A percentile compares a stretch with the other conserved stretches of the same genome.
Evolutionary conservation across 1,140 invertebrate species (phyloP).

Genomic region (Drosophila parabipectinata): DNA sequence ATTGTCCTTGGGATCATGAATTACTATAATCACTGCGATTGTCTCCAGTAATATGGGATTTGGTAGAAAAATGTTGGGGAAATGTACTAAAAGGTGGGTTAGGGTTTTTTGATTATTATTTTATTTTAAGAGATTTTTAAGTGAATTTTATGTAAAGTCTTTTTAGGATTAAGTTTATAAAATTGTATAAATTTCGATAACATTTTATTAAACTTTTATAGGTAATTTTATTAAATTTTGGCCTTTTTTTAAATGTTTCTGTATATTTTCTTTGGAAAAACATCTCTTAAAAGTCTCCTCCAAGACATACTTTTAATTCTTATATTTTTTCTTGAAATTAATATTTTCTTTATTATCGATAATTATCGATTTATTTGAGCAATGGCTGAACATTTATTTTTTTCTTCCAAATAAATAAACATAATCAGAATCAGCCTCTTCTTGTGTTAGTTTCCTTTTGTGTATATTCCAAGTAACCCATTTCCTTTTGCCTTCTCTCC

Average conservation of each 20-base stretch:
- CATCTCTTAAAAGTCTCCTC: neutral
- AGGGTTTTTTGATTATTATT: neutral
- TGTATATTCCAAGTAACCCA: conserved; percentile 33
- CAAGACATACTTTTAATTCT: no score
- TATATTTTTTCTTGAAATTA: neutral
- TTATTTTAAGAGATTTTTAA: neutral
- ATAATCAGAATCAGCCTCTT: conserved; percentile 21
- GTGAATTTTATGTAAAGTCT: no score
- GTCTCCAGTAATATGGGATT: conserved; percentile 22
- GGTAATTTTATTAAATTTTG: neutral
- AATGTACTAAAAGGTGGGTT: neutral
- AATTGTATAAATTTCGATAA: no score
- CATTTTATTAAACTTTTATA: no score
- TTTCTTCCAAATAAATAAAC: conserved; percentile 15
- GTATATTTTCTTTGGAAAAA: neutral
- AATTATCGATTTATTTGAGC: conserved; percentile 3
- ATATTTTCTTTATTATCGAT: neutral
- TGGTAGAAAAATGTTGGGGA: neutral
- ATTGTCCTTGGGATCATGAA: conserved; percentile 41
- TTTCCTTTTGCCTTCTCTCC: conserved; percentile 21
- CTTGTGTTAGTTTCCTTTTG: conserved; percentile 20
- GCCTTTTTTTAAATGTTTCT: neutral
- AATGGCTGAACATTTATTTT: conserved; percentile 7
- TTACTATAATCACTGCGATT: conserved; percentile 46
- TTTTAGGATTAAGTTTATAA: no score